These are phyloP conservation scores for Enhydra lutris DNA, from an alignment of 2,113 vertebrate genomes.

Conservation along the genomic window DNA sequence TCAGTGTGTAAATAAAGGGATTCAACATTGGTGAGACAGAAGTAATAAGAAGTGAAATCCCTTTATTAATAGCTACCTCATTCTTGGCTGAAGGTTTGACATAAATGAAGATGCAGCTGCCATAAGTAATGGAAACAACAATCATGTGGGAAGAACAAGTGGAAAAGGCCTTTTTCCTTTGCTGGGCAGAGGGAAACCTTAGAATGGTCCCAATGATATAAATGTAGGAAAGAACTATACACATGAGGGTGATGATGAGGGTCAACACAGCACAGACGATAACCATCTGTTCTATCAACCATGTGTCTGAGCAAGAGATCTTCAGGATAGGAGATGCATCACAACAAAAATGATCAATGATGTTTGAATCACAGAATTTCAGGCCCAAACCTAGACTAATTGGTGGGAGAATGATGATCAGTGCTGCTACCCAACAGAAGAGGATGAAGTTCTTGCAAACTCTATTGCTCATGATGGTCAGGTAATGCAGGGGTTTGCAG, in stretches of 20 bases:
- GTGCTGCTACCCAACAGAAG: slow-evolving; percentile 38
- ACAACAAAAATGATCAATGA: background rate
- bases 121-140: background rate
- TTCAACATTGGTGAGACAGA: slow-evolving; percentile 35
- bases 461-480: slow-evolving; percentile 36
- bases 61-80: background rate
- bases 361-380: background rate
- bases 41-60: slow-evolving; percentile 17
- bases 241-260: background rate
- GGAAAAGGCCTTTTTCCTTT: background rate
- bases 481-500: slow-evolving; percentile 65
- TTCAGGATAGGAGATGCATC: background rate
- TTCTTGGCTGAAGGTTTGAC: slow-evolving; percentile 46
- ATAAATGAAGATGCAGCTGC: slow-evolving; percentile 45
- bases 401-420: slow-evolving; percentile 49
- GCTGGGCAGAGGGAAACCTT: background rate
- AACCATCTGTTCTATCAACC: background rate
- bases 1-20: slow-evolving; percentile 46
- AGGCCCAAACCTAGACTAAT: slow-evolving; percentile 12
- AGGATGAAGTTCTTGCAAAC: slow-evolving; percentile 25
- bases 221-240: background rate
- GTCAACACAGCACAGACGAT: background rate
- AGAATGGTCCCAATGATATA: background rate
- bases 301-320: too few species aligned
- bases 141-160: background rate